Evolutionary conservation across 2,797 vertebrate genomes (phyloP).

Genomic region (Diglossa cyanea): DNA sequence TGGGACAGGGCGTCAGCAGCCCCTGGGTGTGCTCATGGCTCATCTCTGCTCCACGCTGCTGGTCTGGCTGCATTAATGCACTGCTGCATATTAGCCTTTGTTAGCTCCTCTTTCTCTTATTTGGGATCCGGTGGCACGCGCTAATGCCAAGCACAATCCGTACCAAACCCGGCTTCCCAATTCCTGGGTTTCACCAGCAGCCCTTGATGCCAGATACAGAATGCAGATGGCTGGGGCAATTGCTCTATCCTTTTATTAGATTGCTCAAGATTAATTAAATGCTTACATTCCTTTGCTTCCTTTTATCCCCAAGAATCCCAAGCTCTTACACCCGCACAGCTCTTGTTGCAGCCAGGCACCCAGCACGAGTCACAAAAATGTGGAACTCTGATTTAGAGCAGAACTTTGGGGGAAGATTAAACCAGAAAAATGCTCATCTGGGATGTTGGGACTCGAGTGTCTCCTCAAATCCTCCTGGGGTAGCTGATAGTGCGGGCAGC

Average conservation of each 20-base stretch:
- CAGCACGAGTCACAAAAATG: rapidly evolving
- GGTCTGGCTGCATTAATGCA: background rate
- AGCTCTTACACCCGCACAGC: background rate
- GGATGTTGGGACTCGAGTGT: rapidly evolving
- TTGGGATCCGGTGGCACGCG: background rate
- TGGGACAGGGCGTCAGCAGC: background rate
- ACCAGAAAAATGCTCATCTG: background rate
- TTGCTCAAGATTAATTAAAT: constrained; percentile 58
- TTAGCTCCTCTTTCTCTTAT: constrained; percentile 8
- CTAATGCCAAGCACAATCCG: background rate
- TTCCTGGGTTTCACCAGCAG: background rate
- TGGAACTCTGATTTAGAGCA: background rate
- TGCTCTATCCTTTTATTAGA: constrained; percentile 48
- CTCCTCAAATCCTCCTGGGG: background rate
- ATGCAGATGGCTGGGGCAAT: constrained; percentile 51
- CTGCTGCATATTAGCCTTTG: background rate
- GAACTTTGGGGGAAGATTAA: background rate
- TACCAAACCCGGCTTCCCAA: background rate
- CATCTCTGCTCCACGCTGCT: background rate
- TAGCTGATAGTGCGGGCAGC: rapidly evolving
- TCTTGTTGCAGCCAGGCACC: background rate
- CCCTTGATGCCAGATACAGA: background rate
- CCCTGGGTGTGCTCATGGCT: background rate
- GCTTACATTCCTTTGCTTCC: constrained; percentile 43
- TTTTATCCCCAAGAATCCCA: background rate